These are phyloP conservation scores for Lasioglossum leucozonium DNA, from an alignment of 2,888 invertebrate genomes.

Conservation along the genomic window DNA sequence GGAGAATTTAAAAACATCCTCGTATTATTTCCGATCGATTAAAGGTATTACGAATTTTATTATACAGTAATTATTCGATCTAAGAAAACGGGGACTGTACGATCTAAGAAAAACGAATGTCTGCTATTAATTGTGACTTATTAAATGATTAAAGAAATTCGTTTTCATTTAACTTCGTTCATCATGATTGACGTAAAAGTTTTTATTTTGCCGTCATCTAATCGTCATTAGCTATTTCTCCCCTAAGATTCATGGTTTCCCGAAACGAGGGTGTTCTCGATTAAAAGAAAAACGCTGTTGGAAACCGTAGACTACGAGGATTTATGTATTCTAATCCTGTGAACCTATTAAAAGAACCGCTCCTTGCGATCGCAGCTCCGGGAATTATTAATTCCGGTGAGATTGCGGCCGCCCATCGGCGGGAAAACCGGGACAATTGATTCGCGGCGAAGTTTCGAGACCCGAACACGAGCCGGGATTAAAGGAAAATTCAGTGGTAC, in stretches of 20 bases:
- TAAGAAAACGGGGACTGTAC: no score
- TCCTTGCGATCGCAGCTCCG: slow-evolving; percentile 2
- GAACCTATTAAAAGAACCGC: slow-evolving; percentile 37
- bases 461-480: slow-evolving; percentile 20
- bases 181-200: not conserved
- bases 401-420: slow-evolving; percentile 21
- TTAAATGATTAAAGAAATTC: no score
- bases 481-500: slow-evolving; percentile 9
- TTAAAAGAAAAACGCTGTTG: not conserved
- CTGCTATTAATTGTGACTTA: no score
- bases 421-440: slow-evolving; percentile 29
- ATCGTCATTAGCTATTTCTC: not conserved
- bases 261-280: not conserved
- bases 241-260: not conserved
- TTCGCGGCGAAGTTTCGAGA: slow-evolving; percentile 17
- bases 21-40: no score
- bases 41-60: no score
- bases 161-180: no score
- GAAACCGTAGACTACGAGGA: not conserved
- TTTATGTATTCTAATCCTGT: slow-evolving; percentile 27
- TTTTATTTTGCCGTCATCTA: not conserved
- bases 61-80: no score
- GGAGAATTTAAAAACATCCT: no score
- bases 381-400: slow-evolving; percentile 36
- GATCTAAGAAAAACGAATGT: no score